phyloP scores from a whole-genome alignment of 2,113 vertebrate species.

The Orientallactaga bullata region DNA sequence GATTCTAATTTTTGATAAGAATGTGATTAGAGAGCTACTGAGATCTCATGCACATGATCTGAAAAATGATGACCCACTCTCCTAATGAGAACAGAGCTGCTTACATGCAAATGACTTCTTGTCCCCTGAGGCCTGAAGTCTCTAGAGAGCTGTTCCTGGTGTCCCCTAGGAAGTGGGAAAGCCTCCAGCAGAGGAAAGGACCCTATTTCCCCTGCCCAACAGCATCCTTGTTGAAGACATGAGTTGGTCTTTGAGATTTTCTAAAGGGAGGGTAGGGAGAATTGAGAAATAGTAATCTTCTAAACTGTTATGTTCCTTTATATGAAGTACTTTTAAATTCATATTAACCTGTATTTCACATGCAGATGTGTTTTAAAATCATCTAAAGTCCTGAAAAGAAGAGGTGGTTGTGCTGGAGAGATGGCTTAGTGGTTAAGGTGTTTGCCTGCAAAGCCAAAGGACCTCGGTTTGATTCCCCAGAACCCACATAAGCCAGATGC shows the following conservation, averaged over 20 bases:
- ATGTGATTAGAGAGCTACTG: not conserved
- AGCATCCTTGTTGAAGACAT: not conserved
- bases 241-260: not conserved
- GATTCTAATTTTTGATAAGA: not conserved
- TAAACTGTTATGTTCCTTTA: not conserved
- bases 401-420: not conserved
- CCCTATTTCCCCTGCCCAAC: not conserved
- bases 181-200: not conserved
- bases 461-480: no score
- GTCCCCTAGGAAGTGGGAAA: not conserved
- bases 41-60: not conserved
- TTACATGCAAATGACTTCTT: not conserved
- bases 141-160: not conserved
- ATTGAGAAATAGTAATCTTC: not conserved
- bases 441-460: no score
- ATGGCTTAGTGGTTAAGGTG: no score
- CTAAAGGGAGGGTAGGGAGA: not conserved
- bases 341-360: not conserved
- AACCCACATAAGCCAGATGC: no score
- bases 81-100: not conserved
- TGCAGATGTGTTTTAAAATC: not conserved
- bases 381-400: not conserved
- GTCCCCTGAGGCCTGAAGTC: not conserved
- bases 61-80: rapidly evolving
- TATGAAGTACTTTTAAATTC: not conserved